These are phyloP conservation scores for Syngnathus typhle DNA, from an alignment of 2,113 vertebrate genomes.

Conservation along the genomic window DNA sequence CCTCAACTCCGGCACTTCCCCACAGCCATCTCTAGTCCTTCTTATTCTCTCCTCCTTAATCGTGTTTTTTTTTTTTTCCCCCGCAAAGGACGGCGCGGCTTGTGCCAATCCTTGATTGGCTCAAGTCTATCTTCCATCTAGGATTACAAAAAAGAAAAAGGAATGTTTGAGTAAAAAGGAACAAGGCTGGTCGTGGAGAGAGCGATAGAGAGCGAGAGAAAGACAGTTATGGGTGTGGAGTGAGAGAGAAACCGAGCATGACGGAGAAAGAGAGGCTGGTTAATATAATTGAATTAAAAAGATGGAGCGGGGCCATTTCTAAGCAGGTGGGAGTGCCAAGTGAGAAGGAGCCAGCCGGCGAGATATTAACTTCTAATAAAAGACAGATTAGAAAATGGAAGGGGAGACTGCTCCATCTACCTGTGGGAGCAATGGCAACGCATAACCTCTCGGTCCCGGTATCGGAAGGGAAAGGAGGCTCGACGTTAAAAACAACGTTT, in stretches of 20 bases:
- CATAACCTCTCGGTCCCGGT: conserved; percentile 65
- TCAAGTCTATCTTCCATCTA: conserved; percentile 62
- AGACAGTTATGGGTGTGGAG: conserved; percentile 42
- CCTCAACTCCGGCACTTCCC: conserved; percentile 44
- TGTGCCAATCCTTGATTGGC: conserved; percentile 69
- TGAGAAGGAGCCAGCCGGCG: conserved; percentile 61
- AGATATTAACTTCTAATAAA: conserved; percentile 74
- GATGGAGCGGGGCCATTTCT: conserved; percentile 68
- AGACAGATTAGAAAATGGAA: conserved; percentile 72
- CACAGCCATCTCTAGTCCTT: conserved; percentile 29
- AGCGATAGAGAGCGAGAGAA: conserved; percentile 17
- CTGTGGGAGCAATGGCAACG: conserved; percentile 62
- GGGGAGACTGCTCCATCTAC: conserved; percentile 60
- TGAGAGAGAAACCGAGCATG: conserved; percentile 15
- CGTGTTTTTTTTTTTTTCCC: conserved; percentile 34
- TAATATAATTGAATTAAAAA: conserved; percentile 73
- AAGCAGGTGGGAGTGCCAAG: conserved; percentile 68
- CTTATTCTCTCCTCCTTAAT: conserved; percentile 46
- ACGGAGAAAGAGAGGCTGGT: conserved; percentile 40
- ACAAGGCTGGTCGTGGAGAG: conserved; percentile 44
- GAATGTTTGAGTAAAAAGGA: conserved; percentile 67
- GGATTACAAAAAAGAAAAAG: conserved; percentile 63
- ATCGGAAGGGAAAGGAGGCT: too few species aligned
- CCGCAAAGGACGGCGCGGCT: conserved; percentile 46
- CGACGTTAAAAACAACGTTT: neutral